phyloP scores from a whole-genome alignment of 2,888 invertebrate genomes.

The Siphlonurus alternatus region DNA sequence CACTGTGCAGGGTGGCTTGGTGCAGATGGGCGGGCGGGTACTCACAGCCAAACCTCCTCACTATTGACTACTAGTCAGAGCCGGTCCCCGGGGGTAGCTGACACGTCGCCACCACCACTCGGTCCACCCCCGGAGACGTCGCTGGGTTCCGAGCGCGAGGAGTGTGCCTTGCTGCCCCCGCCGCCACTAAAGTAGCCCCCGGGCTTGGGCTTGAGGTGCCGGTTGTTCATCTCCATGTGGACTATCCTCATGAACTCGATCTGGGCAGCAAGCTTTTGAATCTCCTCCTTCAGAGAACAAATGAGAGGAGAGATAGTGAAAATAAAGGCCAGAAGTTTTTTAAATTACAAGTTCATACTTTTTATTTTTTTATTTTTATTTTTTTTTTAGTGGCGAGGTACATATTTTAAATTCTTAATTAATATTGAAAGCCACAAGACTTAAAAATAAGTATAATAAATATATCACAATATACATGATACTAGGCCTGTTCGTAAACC shows the following conservation, averaged over 20 bases:
- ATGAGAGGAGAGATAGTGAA: too few relatives aligned
- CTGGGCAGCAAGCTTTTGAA: slow-evolving; percentile 78
- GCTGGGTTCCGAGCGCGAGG: background rate
- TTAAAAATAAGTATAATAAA: too few relatives aligned
- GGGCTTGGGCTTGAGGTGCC: slow-evolving; percentile 67
- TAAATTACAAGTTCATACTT: too few relatives aligned
- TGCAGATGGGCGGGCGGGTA: background rate
- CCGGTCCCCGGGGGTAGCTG: slow-evolving; percentile 18
- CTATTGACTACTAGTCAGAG: slow-evolving; percentile 26
- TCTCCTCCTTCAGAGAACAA: slow-evolving; percentile 57
- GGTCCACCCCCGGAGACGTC: slow-evolving; percentile 1
- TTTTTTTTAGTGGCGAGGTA: too few relatives aligned
- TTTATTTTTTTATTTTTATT: too few relatives aligned
- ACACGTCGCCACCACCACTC: background rate
- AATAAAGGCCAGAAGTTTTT: too few relatives aligned
- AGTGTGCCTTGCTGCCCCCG: background rate
- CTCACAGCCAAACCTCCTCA: slow-evolving; percentile 23
- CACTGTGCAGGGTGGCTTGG: too few relatives aligned
- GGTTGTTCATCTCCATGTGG: slow-evolving; percentile 83
- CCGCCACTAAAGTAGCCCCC: slow-evolving; percentile 53
- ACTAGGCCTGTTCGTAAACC: too few relatives aligned
- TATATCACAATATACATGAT: too few relatives aligned
- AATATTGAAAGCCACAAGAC: too few relatives aligned
- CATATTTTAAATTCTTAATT: too few relatives aligned
- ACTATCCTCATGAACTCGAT: slow-evolving; percentile 90